Evolutionary conservation across 1,140 invertebrate species (phyloP), one percentile per base, ranked within the genome.

Genomic region (Acromyrmex charruanus): DNA sequence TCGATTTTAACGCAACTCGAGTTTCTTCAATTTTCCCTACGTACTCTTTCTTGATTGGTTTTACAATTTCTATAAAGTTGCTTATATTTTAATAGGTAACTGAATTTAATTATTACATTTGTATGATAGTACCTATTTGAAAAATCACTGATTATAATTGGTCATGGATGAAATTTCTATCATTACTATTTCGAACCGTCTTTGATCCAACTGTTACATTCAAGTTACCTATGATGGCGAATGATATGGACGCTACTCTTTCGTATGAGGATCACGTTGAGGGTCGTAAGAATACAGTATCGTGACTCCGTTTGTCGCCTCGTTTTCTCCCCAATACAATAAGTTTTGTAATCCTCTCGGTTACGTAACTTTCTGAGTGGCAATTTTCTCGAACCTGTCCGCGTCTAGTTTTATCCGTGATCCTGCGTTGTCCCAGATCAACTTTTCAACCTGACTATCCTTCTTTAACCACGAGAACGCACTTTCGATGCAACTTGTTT

Each of bases 281-380:
- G 21, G 69, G 35, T 74, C n/a, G 55, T 75, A 84, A 75, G 80
- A 84, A 84, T 84, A 84, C n/a, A 61, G 68, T 74, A 75, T 75
- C 80, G 80, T 69, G 80, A 84, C 69, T 84, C 53, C 25, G 55
- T 74, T 91, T 85, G 89, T 77, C 81, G 81, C 81, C 85, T 87
- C 88, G 61, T 84, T 87, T 88, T 84, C 77, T 85, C 25, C 58
- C 55, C 80, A 81, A 44, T 74, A 86, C 84, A 85, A 87, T 88
- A 89, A 90, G 87, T 89, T 90, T 88, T 66, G 87, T 89, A 91
- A 91, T 90, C 69, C 77, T 69, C 84, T 85, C 86, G 69, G 77
- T 90, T 91, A 81, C 68, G 85, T 87, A 92, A 90, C 72, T 88
- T 89, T 87, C 87, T 72, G 84, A 87, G 87, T 87, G 81, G 88